Evolutionary conservation across 2,888 invertebrate genomes (phyloP).

Genomic region (Eilema sororculum): DNA sequence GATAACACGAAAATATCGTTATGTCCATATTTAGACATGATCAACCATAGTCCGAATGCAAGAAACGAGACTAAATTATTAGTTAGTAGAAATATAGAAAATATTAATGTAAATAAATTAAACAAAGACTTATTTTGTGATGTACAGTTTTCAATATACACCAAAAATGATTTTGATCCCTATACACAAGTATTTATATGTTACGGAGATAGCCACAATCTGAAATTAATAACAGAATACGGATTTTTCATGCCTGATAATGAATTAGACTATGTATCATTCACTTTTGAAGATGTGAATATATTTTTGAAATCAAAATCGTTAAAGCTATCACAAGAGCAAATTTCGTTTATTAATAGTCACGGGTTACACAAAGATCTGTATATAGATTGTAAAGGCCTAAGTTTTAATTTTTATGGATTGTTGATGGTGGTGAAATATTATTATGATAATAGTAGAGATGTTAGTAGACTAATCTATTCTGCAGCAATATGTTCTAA

Average conservation of each 20-base stretch:
- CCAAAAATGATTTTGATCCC: slow-evolving; percentile 85
- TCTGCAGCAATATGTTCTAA: slow-evolving; percentile 79
- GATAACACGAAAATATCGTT: slow-evolving; percentile 91
- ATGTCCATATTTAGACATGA: slow-evolving; percentile 95
- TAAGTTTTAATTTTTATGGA: slow-evolving; percentile 90
- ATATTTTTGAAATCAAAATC: slow-evolving; percentile 68
- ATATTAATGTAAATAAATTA: slow-evolving; percentile 65
- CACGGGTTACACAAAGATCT: slow-evolving; percentile 88
- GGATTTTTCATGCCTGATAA: slow-evolving; percentile 93
- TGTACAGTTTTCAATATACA: slow-evolving; percentile 80
- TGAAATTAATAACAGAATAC: slow-evolving; percentile 94
- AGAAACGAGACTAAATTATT: slow-evolving; percentile 84
- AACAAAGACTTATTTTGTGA: slow-evolving; percentile 71
- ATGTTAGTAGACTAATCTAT: slow-evolving; percentile 79
- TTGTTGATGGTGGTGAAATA: slow-evolving; percentile 80
- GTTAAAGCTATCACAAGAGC: slow-evolving; percentile 83
- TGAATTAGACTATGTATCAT: slow-evolving; percentile 89
- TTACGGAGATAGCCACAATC: slow-evolving; percentile 94
- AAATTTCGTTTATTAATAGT: slow-evolving; percentile 88
- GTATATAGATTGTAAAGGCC: slow-evolving; percentile 88
- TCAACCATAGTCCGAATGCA: slow-evolving; percentile 92
- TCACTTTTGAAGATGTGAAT: slow-evolving; percentile 86
- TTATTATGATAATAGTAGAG: slow-evolving; percentile 72
- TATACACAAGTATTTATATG: slow-evolving; percentile 94
- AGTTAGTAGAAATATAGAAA: slow-evolving; percentile 68